Evolutionary conservation across 2,888 invertebrate species (phyloP).

Genomic region (Liodrosophila aerea): DNA sequence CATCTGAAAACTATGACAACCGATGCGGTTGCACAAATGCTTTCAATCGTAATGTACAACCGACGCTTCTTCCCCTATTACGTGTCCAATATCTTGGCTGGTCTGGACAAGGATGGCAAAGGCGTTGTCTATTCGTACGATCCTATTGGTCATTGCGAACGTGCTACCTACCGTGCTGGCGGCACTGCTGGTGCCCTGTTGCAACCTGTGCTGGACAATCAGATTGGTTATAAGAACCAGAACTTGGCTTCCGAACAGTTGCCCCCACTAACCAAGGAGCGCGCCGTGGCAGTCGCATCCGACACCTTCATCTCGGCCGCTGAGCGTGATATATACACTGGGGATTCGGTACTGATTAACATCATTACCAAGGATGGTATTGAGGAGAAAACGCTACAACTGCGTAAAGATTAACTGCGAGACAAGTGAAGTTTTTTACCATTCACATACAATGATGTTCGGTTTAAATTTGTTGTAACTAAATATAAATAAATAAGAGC

Average conservation of each 20-base stretch:
- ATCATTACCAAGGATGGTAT: conserved; percentile 94
- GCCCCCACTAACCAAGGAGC: conserved; percentile 88
- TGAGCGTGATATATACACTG: conserved; percentile 98
- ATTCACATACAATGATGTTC: conserved; percentile 34
- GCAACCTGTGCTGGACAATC: conserved; percentile 97
- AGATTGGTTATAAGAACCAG: conserved; percentile 94
- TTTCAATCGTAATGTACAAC: conserved; percentile 97
- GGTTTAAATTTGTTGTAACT: conserved; percentile 59
- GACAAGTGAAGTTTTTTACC: conserved; percentile 4
- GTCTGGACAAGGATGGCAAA: conserved; percentile 95
- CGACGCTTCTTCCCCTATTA: conserved; percentile 99
- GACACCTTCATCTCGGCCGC: conserved; percentile 99
- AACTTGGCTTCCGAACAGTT: conserved; percentile 83
- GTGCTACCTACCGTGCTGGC: conserved; percentile 91
- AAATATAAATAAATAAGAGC: conserved; percentile 56
- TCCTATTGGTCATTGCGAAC: conserved; percentile 97
- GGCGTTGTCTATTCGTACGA: conserved; percentile 98
- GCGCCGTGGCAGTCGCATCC: conserved; percentile 92
- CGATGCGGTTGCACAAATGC: conserved; percentile 96
- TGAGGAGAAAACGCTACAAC: conserved; percentile 87
- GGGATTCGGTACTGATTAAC: conserved; percentile 93
- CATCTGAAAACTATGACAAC: conserved; percentile 97
- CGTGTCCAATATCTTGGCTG: conserved; percentile 96
- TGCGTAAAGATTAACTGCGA: conserved; percentile 91
- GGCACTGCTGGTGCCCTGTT: conserved; percentile 95